Conservation (phyloP, 2,888 invertebrate species). For the Dioctria rufipes region DNA sequence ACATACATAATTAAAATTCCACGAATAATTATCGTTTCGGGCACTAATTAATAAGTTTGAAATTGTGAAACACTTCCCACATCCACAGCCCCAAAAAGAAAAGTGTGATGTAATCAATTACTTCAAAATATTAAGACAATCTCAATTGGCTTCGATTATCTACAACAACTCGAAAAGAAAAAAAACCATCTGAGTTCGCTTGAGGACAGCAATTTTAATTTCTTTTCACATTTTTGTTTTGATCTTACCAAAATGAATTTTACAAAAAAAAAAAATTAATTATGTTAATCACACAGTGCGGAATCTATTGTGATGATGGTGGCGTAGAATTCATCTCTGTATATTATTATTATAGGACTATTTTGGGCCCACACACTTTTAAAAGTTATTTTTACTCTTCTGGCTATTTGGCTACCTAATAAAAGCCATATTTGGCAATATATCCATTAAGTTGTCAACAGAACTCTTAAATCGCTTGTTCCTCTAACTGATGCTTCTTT, state of each 20-base stretch:
- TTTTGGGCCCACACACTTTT: slow-evolving; percentile 28
- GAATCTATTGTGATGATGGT: slow-evolving; percentile 2
- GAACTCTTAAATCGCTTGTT: not conserved
- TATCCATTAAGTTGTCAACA: slow-evolving; percentile 44
- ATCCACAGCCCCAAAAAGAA: not conserved
- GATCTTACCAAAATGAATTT: not conserved
- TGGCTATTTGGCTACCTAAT: slow-evolving; percentile 34
- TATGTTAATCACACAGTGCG: slow-evolving; percentile 22
- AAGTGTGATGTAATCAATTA: slow-evolving; percentile 46
- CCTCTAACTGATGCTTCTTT: slow-evolving; percentile 4
- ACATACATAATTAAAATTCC: slow-evolving; percentile 21
- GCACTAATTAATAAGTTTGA: slow-evolving; percentile 28
- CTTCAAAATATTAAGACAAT: no score
- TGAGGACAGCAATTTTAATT: slow-evolving; percentile 14
- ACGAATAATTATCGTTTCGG: not conserved
- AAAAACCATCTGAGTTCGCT: not conserved
- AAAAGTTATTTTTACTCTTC: slow-evolving; percentile 32
- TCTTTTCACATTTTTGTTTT: not conserved
- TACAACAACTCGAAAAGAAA: not conserved
- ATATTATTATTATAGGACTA: not conserved
- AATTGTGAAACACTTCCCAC: slow-evolving; percentile 38
- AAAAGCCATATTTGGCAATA: slow-evolving; percentile 34
- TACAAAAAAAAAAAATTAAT: slow-evolving; percentile 12
- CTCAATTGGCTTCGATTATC: no score
- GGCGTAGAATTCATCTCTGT: slow-evolving; percentile 18